phyloP scores from a whole-genome alignment of 2,797 vertebrate genomes.

The Crocidura indochinensis region DNA sequence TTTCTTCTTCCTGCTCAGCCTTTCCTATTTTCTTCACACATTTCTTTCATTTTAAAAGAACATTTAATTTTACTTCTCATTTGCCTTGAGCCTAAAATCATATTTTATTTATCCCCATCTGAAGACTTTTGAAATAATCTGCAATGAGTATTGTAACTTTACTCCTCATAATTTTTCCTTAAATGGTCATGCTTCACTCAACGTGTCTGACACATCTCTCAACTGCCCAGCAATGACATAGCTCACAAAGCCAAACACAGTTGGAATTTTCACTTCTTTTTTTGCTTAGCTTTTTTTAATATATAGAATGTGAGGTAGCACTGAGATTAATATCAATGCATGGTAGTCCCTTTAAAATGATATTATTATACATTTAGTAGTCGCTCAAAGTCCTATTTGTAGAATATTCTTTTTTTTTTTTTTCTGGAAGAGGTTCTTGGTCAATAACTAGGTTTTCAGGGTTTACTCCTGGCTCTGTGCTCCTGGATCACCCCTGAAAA shows the following conservation, averaged over 20 bases:
- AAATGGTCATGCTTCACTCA: not conserved
- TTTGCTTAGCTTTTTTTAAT: not conserved
- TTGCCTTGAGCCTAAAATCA: not conserved
- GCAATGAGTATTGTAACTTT: not conserved
- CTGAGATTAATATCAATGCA: not conserved
- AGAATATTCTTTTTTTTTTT: not conserved
- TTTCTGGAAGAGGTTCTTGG: too few relatives aligned
- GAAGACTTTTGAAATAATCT: not conserved
- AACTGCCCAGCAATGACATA: not conserved
- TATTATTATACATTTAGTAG: not conserved
- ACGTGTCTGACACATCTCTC: not conserved
- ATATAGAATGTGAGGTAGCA: not conserved
- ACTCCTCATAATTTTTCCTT: not conserved
- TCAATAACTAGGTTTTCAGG: too few relatives aligned
- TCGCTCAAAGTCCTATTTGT: not conserved
- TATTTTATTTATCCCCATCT: slow-evolving; percentile 4
- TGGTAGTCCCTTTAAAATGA: not conserved
- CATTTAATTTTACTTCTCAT: slow-evolving; percentile 32
- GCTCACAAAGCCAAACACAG: not conserved
- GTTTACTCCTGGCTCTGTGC: not conserved
- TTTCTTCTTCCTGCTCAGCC: not conserved
- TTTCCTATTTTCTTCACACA: not conserved
- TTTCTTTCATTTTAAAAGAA: not conserved
- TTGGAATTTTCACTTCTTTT: rapidly evolving
- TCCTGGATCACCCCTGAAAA: too few relatives aligned